phyloP scores from a whole-genome alignment of 2,888 invertebrate genomes.

The Cryptocephalus moraei region DNA sequence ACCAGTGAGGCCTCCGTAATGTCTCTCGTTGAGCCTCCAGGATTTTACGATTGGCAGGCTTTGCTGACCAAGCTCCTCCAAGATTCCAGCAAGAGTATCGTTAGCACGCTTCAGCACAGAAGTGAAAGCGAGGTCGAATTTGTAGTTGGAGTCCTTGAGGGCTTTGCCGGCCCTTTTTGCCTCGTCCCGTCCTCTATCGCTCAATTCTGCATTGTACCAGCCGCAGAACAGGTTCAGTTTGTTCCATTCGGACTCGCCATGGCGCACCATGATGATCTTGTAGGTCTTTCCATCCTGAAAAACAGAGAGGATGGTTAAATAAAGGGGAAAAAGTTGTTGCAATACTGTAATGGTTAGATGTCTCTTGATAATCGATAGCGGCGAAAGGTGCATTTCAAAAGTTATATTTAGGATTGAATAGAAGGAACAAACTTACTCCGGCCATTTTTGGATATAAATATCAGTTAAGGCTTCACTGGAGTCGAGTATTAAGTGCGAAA shows the following conservation, averaged over 20 bases:
- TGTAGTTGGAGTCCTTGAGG: slow-evolving; percentile 46
- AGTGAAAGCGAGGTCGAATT: slow-evolving; percentile 52
- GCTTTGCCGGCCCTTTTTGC: slow-evolving; percentile 51
- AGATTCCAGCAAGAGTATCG: slow-evolving; percentile 45
- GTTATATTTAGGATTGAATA: too few species aligned
- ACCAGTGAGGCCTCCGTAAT: slow-evolving; percentile 55
- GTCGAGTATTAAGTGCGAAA: too few species aligned
- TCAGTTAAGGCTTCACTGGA: too few species aligned
- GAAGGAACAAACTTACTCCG: too few species aligned
- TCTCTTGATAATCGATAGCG: too few species aligned
- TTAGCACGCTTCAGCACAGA: slow-evolving; percentile 55
- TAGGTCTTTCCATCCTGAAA: slow-evolving; percentile 30
- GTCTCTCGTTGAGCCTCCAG: slow-evolving; percentile 56
- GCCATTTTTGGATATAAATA: too few species aligned
- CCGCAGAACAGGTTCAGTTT: slow-evolving; percentile 52
- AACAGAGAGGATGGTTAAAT: too few species aligned
- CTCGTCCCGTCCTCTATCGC: slow-evolving; percentile 48
- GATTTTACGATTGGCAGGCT: slow-evolving; percentile 46
- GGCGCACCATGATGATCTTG: slow-evolving; percentile 52
- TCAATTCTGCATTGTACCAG: slow-evolving; percentile 52
- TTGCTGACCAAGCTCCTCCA: slow-evolving; percentile 48
- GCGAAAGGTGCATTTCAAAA: too few species aligned
- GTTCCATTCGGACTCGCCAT: slow-evolving; percentile 57
- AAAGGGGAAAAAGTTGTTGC: too few species aligned
- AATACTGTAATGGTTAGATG: too few species aligned